Conservation (phyloP, 2,797 vertebrate genomes). For the Pelodytes ibericus region DNA sequence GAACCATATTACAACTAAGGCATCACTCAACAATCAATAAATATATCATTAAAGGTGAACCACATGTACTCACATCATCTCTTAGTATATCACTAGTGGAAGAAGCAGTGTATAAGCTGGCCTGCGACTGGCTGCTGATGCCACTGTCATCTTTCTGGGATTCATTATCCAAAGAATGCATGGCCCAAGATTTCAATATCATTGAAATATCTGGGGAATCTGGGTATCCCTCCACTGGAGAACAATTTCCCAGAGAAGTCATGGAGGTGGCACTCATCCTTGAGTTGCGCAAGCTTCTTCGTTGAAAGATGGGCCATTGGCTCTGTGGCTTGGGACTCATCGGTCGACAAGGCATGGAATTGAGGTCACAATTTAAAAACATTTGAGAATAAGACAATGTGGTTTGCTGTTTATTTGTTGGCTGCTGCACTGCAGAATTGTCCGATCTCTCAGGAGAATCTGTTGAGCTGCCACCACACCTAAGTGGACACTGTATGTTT, state of each 20-base stretch:
- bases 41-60: neutral
- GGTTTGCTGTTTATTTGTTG: slow-evolving; percentile 61
- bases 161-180: slow-evolving; percentile 68
- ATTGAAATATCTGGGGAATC: slow-evolving; percentile 76
- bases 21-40: neutral
- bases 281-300: slow-evolving; percentile 69
- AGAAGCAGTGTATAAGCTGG: slow-evolving; percentile 69
- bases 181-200: slow-evolving; percentile 75
- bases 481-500: neutral
- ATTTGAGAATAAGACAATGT: slow-evolving; percentile 63
- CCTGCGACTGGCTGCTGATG: slow-evolving; percentile 71
- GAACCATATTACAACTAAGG: too few species aligned
- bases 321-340: slow-evolving; percentile 88
- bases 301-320: slow-evolving; percentile 69
- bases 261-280: slow-evolving; percentile 74
- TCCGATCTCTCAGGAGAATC: slow-evolving; percentile 63
- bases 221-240: slow-evolving; percentile 64
- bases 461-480: slow-evolving; percentile 4
- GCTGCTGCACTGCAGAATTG: slow-evolving; percentile 60
- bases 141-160: slow-evolving; percentile 70
- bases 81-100: slow-evolving; percentile 69
- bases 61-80: slow-evolving; percentile 78
- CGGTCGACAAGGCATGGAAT: slow-evolving; percentile 77
- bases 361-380: slow-evolving; percentile 59
- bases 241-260: slow-evolving; percentile 73